Conservation (phyloP, 2,888 invertebrate species). For the Athetis lepigone region DNA sequence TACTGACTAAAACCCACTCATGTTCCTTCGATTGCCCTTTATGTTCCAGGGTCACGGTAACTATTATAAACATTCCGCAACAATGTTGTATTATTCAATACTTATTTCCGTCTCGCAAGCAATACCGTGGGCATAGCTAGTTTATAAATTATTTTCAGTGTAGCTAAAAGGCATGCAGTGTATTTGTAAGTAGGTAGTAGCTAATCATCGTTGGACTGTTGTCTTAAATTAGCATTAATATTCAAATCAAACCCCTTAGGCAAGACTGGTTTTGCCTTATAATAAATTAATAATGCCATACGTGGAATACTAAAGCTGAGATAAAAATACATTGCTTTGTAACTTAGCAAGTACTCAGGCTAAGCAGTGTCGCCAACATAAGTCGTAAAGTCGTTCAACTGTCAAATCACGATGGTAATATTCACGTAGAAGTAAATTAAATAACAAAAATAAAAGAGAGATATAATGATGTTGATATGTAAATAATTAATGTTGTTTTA, state of each 20-base stretch:
- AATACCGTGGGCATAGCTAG: too few relatives aligned
- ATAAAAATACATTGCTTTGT: too few relatives aligned
- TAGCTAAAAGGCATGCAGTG: neutral
- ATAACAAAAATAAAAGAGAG: constrained; percentile 10
- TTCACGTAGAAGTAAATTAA: neutral
- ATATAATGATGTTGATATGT: constrained; percentile 11
- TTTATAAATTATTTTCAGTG: constrained; percentile 13
- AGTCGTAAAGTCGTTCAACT: too few relatives aligned
- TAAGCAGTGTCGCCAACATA: too few relatives aligned
- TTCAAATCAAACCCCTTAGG: constrained; percentile 27
- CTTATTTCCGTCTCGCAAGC: too few relatives aligned
- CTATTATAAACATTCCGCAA: too few relatives aligned
- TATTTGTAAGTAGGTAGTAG: neutral
- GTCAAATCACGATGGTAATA: too few relatives aligned
- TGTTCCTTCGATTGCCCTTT: too few relatives aligned
- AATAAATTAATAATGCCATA: neutral
- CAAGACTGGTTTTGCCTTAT: constrained; percentile 1
- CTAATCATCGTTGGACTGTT: neutral
- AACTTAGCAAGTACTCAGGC: too few relatives aligned
- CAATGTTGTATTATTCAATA: too few relatives aligned
- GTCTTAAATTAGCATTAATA: constrained; percentile 31
- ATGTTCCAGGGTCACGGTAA: too few relatives aligned
- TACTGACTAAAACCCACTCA: too few relatives aligned
- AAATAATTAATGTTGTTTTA: neutral
- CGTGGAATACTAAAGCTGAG: constrained; percentile 15